These are phyloP conservation scores for Glyphotaelius pellucidus DNA, from an alignment of 2,888 invertebrate species.

Conservation along the genomic window DNA sequence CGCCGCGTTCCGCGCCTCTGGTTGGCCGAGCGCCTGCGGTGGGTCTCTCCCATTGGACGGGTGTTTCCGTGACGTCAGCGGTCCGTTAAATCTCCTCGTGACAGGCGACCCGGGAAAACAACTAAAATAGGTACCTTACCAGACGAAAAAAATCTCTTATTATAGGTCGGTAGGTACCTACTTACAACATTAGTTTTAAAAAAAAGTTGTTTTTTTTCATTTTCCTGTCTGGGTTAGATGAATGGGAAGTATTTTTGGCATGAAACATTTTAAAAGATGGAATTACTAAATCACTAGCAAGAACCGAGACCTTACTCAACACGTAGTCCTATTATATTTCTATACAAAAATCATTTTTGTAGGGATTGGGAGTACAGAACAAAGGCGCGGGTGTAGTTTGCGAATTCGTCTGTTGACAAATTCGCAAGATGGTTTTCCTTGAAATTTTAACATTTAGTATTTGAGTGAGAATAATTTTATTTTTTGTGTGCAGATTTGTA, in stretches of 20 bases:
- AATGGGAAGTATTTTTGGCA: background rate
- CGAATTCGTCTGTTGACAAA: background rate
- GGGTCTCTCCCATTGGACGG: constrained; percentile 34
- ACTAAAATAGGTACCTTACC: background rate
- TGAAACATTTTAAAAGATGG: background rate
- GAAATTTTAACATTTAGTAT: background rate
- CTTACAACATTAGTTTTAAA: background rate
- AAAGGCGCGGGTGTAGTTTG: background rate
- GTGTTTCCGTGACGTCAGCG: constrained; percentile 49
- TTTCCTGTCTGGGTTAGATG: constrained; percentile 12
- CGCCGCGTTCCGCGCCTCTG: constrained; percentile 35
- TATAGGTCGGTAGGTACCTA: background rate
- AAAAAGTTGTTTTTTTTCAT: background rate
- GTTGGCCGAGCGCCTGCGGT: constrained; percentile 18
- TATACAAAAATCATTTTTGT: background rate
- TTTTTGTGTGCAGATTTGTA: background rate
- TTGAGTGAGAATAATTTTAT: background rate
- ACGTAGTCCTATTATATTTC: background rate
- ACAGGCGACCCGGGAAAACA: constrained; percentile 56
- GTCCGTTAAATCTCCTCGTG: constrained; percentile 48
- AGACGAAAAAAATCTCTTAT: background rate
- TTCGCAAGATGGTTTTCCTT: background rate
- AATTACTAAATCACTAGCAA: background rate
- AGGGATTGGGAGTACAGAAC: background rate
- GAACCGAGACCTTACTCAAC: background rate